These are phyloP conservation scores for Leuciscus waleckii DNA, from an alignment of 2,797 vertebrate species.

Conservation along the genomic window DNA sequence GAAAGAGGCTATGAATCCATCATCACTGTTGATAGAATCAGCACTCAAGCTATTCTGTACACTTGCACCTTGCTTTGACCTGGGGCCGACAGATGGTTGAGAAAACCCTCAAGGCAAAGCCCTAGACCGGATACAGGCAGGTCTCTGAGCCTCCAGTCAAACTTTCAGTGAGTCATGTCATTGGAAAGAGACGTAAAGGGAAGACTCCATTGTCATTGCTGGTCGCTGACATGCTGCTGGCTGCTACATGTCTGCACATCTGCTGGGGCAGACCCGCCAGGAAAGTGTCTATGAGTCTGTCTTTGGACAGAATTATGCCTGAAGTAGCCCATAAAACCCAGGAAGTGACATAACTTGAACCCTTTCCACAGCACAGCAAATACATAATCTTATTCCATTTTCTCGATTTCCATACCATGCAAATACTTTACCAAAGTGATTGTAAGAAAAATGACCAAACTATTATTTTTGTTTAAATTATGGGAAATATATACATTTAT, in stretches of 20 bases:
- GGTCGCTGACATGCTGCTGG: constrained; percentile 15
- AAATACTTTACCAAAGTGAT: not conserved
- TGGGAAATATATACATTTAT: not conserved
- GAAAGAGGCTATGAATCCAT: constrained; percentile 19
- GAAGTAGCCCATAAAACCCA: not conserved
- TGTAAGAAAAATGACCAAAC: not conserved
- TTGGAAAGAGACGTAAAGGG: constrained; percentile 19
- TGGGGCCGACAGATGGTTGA: constrained; percentile 8
- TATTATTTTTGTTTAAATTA: not conserved
- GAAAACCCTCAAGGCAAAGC: not conserved
- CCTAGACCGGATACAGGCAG: constrained; percentile 42
- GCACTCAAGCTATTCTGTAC: not conserved
- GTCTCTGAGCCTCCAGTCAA: constrained; percentile 14
- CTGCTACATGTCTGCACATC: constrained; percentile 61
- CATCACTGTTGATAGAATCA: constrained; percentile 18
- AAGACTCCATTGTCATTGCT: constrained; percentile 29
- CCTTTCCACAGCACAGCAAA: not conserved
- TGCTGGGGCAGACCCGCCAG: constrained; percentile 60
- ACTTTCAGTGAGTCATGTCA: constrained; percentile 9
- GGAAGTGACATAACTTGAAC: not conserved
- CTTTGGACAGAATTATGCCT: constrained; percentile 19
- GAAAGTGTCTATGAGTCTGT: constrained; percentile 60
- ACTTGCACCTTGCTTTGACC: constrained; percentile 22
- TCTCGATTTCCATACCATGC: not conserved
- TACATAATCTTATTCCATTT: not conserved